These are phyloP conservation scores for Yponomeuta sedellus DNA, from an alignment of 2,888 invertebrate species.

Conservation along the genomic window DNA sequence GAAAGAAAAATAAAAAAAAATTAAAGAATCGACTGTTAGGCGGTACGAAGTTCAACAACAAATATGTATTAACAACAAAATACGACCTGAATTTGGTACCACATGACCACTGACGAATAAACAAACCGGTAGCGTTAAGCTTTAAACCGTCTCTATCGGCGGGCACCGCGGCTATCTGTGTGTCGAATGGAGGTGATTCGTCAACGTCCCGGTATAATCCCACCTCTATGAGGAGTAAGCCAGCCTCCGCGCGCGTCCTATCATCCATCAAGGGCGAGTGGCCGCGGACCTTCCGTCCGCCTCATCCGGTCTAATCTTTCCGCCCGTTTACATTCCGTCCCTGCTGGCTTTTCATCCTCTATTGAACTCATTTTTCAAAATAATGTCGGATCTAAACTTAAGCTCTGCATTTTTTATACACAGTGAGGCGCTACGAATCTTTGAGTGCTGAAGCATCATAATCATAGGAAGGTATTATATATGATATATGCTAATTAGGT, in stretches of 20 bases:
- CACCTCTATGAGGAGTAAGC: slow-evolving; percentile 62
- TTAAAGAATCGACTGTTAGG: no score
- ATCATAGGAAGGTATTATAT: no score
- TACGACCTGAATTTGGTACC: no score
- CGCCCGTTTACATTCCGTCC: background rate
- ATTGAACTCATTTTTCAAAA: background rate
- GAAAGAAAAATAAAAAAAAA: no score
- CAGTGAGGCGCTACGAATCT: no score
- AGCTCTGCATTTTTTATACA: no score
- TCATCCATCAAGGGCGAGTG: slow-evolving; percentile 57
- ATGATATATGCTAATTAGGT: no score
- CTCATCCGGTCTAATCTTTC: slow-evolving; percentile 7
- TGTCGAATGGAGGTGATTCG: slow-evolving; percentile 60
- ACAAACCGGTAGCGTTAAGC: slow-evolving; percentile 24
- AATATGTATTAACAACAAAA: no score
- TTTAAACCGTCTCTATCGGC: slow-evolving; percentile 62
- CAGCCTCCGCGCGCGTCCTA: slow-evolving; percentile 59
- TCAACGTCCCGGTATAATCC: slow-evolving; percentile 71
- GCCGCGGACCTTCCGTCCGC: slow-evolving; percentile 29
- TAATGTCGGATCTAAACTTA: no score
- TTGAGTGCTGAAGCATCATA: no score
- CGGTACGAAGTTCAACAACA: no score
- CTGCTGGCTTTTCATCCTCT: background rate
- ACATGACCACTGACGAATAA: no score
- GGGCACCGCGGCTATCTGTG: slow-evolving; percentile 40